Evolutionary conservation across 2,888 invertebrate genomes (phyloP).

Genomic region (Dicyrtomina minuta): DNA sequence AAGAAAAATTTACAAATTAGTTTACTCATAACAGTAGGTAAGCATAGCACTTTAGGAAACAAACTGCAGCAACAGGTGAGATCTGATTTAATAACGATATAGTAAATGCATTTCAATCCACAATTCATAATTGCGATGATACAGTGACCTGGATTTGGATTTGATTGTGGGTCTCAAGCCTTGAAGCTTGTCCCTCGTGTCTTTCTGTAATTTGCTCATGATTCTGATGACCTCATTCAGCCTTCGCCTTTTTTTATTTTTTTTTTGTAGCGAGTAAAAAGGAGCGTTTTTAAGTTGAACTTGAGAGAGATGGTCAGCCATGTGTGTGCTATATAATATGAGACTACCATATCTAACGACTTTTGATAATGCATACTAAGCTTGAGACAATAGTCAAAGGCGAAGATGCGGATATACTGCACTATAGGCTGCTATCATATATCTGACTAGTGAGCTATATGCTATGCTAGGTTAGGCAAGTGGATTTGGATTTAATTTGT

Average conservation of each 20-base stretch:
- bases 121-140: too few species aligned
- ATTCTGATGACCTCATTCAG: constrained; percentile 27
- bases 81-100: not conserved
- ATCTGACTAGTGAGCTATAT: not conserved
- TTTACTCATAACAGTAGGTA: constrained; percentile 21
- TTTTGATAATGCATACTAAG: too few species aligned
- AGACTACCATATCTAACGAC: constrained; percentile 8
- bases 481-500: too few species aligned
- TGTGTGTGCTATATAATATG: constrained; percentile 17
- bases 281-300: not conserved
- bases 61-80: constrained; percentile 34
- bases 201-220: not conserved
- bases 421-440: constrained; percentile 4
- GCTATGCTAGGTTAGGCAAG: too few species aligned
- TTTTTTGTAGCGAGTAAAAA: not conserved
- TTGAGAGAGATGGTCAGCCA: constrained; percentile 30
- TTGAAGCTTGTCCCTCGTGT: not conserved
- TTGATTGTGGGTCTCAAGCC: too few species aligned
- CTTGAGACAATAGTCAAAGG: not conserved
- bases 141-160: constrained; percentile 9
- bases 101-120: too few species aligned
- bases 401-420: not conserved
- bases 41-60: constrained; percentile 37
- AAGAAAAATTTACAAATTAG: constrained; percentile 33
- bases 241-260: too few species aligned